Evolutionary conservation across 2,888 invertebrate genomes (phyloP), one percentile per base, ranked within the genome.

Genomic region (Azorinus chamasolen): DNA sequence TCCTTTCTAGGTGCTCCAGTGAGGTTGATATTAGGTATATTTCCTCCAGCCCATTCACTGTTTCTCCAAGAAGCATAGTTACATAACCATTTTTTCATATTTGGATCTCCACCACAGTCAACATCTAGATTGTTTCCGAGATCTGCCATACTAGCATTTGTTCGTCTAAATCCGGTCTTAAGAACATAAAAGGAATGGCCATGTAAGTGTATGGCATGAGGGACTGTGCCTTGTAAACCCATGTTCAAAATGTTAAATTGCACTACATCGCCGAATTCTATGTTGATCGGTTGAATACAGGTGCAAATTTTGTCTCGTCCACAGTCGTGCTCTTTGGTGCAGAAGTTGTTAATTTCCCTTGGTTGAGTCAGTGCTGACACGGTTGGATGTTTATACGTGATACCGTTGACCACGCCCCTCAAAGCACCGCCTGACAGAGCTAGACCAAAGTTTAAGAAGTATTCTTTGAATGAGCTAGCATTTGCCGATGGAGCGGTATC

Each of bases 201-300:
- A 57, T 91, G 91, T 45, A 88, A 59, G 74, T 91, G 90, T 8
- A 90, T 65, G 0, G 88, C 87, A 59, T 90, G 90, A 20, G 85
- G 76, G 41, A 69, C 76, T 2, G 79, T 71, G 12, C 57, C 65
- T 2, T 83, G 78, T 0, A 10, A 45, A 8, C 85, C 88, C 70
- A 83, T 69, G 62, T 83, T 84, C 1, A 82, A 39, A 22, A 90
- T 57, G 12, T 86, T 83, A 14, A 90, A 48, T 64, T 89, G 89
- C 16, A 86, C 72, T 0, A 83, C 74, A 46, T 85, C 80, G 1
- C 73, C 83, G 27, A 75, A 59, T 6, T 83, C 53, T 6, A 87
- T 61, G 20, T 71, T 50, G 14, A 86, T 12, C 1, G 77, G 58
- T 54, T 79, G 45, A 6, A 83, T 80, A 54, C 89, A 89, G 0